A percentile compares a stretch with the other conserved stretches of the same genome.
Evolutionary conservation across 2,797 vertebrate genomes (phyloP).

Genomic region (Emydoidea blandingii): DNA sequence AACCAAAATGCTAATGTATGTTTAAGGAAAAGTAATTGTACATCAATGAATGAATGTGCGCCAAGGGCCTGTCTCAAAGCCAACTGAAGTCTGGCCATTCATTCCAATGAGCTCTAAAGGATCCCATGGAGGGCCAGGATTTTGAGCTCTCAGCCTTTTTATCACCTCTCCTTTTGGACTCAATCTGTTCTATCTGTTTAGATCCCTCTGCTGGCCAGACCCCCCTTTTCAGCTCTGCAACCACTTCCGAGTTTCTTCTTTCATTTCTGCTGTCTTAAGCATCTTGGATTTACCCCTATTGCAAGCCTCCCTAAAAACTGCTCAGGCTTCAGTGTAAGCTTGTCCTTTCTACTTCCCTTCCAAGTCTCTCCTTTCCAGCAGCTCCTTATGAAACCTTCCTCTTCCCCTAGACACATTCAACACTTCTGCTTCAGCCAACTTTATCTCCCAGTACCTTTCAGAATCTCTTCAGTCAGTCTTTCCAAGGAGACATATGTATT

Average conservation of each 20-base stretch:
- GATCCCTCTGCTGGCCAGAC: background rate
- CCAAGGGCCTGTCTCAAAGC: background rate
- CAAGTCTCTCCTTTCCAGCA: background rate
- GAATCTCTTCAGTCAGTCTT: background rate
- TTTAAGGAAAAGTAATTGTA: conserved; percentile 9
- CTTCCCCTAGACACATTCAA: background rate
- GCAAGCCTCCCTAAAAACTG: background rate
- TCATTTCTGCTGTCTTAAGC: background rate
- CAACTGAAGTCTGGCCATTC: background rate
- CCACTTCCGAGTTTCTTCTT: background rate
- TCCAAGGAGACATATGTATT: background rate
- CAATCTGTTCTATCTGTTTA: background rate
- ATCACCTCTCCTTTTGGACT: background rate
- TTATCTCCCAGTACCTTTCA: background rate
- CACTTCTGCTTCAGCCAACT: background rate
- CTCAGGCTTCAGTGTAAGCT: background rate
- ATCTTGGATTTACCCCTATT: background rate
- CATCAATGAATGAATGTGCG: background rate
- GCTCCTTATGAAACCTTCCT: background rate
- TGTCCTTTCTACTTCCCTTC: background rate
- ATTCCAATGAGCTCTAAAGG: background rate
- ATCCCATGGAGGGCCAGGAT: background rate
- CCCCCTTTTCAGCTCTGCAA: background rate
- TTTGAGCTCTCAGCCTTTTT: background rate
- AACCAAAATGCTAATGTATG: conserved; percentile 4